A percentile compares a stretch with the other conserved stretches of the same genome.
Conservation (phyloP, 2,888 invertebrate genomes). For the Miltochrista miniata region DNA sequence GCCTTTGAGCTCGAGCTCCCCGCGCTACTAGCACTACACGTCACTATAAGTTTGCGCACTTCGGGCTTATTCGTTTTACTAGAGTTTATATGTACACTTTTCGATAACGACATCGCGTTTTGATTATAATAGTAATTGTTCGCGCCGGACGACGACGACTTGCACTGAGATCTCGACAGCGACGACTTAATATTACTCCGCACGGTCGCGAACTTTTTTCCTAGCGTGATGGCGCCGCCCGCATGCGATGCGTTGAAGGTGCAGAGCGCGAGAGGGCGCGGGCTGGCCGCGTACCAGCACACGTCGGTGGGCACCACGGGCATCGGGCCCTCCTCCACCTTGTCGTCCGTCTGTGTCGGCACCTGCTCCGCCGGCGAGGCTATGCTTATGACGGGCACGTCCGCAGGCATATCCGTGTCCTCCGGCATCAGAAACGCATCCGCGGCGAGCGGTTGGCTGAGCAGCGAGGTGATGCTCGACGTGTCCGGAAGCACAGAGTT, state of each 20-base stretch:
- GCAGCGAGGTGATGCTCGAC: constrained; percentile 62
- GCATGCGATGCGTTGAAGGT: constrained; percentile 83
- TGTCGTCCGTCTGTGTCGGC: constrained; percentile 39
- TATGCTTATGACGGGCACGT: constrained; percentile 52
- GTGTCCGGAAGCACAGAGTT: constrained; percentile 64
- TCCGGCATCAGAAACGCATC: constrained; percentile 63
- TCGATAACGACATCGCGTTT: constrained; percentile 64
- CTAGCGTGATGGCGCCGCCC: constrained; percentile 81
- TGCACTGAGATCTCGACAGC: constrained; percentile 66
- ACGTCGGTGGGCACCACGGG: constrained; percentile 64
- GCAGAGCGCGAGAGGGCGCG: constrained; percentile 84
- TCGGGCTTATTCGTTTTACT: constrained; percentile 75
- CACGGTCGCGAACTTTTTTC: constrained; percentile 77
- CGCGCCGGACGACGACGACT: constrained; percentile 51
- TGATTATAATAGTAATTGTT: constrained; percentile 69
- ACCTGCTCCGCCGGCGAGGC: constrained; percentile 44
- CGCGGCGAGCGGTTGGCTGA: constrained; percentile 59
- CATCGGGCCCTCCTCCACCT: constrained; percentile 50
- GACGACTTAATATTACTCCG: constrained; percentile 78
- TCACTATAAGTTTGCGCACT: constrained; percentile 78
- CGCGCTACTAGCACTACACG: constrained; percentile 62
- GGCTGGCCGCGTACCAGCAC: constrained; percentile 81
- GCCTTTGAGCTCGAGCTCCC: constrained; percentile 15
- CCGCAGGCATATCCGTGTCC: constrained; percentile 53
- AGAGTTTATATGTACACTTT: constrained; percentile 73